Conservation (phyloP, 2,113 vertebrate species). For the Cnemophilus loriae region DNA sequence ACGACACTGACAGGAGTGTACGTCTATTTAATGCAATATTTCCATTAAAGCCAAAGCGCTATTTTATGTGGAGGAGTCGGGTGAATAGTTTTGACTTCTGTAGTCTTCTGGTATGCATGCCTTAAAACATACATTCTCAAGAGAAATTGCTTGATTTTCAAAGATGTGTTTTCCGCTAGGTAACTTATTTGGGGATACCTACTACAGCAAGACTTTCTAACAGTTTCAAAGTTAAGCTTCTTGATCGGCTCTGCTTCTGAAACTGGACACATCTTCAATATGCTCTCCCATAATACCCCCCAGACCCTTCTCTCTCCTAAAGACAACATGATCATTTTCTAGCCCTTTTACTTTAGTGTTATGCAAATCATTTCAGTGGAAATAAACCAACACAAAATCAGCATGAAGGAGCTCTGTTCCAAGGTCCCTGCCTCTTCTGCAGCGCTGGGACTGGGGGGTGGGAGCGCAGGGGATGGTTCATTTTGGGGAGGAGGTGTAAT, state of each 20-base stretch:
- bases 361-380: conserved; percentile 13
- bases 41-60: background rate
- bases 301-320: background rate
- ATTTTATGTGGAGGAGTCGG: background rate
- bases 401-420: background rate
- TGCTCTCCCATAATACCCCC: background rate
- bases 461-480: background rate
- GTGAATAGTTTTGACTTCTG: background rate
- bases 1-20: background rate
- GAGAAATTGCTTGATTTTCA: background rate
- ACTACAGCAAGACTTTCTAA: background rate
- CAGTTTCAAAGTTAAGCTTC: background rate
- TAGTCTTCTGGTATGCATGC: background rate
- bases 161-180: background rate
- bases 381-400: conserved; percentile 19
- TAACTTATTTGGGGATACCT: background rate
- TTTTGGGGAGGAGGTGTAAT: conserved; percentile 6
- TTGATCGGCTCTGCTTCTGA: background rate
- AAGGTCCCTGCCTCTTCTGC: background rate
- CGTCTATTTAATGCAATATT: background rate
- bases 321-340: background rate
- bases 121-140: background rate
- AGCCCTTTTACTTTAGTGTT: background rate
- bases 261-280: background rate
- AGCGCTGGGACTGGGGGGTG: background rate